Conservation (phyloP, 2,888 invertebrate genomes). For the Melikaiella ostensackeni region DNA sequence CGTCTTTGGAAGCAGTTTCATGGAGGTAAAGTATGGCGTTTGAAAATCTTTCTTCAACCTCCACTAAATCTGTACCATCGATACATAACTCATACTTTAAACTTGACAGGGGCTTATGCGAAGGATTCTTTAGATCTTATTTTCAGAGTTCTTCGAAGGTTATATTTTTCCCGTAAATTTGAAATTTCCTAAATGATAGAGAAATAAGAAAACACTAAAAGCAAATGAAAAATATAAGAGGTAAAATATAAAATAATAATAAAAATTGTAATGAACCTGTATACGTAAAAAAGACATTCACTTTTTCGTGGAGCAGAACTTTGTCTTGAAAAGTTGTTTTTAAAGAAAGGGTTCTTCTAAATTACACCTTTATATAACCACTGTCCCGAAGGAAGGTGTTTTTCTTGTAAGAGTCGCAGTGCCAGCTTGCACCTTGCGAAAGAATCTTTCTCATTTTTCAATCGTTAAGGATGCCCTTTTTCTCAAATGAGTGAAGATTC, state of each 20-base stretch:
- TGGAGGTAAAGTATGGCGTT: conserved; percentile 20
- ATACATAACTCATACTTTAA: conserved; percentile 31
- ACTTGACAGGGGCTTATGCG: conserved; percentile 13
- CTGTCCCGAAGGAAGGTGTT: conserved; percentile 33
- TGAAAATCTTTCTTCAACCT: conserved; percentile 30
- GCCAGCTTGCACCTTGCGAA: conserved; percentile 34
- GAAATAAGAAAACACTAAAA: background rate
- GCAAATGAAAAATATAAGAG: background rate
- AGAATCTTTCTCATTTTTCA: conserved; percentile 37
- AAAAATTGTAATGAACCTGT: background rate
- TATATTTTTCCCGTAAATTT: background rate
- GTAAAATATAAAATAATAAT: background rate
- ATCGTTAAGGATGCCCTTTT: conserved; percentile 20
- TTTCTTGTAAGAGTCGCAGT: conserved; percentile 16
- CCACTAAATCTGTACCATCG: conserved; percentile 25
- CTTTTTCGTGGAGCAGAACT: background rate
- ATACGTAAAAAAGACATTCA: background rate
- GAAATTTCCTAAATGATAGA: background rate
- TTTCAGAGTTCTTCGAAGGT: conserved; percentile 3
- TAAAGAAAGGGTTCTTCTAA: conserved; percentile 22
- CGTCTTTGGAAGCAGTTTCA: conserved; percentile 29
- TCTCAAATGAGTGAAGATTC: background rate
- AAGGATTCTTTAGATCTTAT: conserved; percentile 6
- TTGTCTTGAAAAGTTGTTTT: conserved; percentile 19
- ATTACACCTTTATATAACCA: conserved; percentile 33